These are phyloP conservation scores for Cataglyphis hispanica DNA, from an alignment of 1,140 invertebrate genomes.

Conservation along the genomic window DNA sequence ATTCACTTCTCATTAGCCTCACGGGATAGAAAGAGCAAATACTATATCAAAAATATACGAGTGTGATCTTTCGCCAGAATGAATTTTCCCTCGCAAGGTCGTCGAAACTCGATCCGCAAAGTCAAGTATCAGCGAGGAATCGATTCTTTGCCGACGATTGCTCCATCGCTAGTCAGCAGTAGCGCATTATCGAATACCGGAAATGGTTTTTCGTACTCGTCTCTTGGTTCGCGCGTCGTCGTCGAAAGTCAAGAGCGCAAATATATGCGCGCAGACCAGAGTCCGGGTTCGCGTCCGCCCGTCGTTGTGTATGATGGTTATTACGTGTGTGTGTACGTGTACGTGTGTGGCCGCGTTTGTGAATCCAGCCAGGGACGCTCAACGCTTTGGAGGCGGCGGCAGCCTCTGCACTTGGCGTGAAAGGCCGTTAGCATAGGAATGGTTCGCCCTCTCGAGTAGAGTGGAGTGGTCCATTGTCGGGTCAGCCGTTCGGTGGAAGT, in stretches of 20 bases:
- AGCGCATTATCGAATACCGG: slow-evolving; percentile 12
- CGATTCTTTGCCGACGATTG: slow-evolving; percentile 53
- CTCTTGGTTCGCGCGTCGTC: slow-evolving; percentile 39
- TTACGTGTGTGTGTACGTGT: neutral
- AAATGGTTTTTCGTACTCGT: slow-evolving; percentile 69
- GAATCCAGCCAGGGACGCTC: slow-evolving; percentile 28
- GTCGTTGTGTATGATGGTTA: neutral
- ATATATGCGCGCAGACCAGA: slow-evolving; percentile 52
- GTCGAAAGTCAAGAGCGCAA: slow-evolving; percentile 59
- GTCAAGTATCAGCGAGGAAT: slow-evolving; percentile 55
- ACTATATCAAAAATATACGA: neutral
- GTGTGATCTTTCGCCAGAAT: slow-evolving; percentile 9
- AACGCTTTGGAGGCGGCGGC: slow-evolving; percentile 68
- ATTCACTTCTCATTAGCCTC: slow-evolving; percentile 16
- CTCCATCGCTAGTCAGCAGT: slow-evolving; percentile 25
- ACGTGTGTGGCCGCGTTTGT: slow-evolving; percentile 23
- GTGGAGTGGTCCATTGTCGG: slow-evolving; percentile 84
- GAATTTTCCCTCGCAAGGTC: neutral
- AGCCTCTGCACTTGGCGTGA: slow-evolving; percentile 80
- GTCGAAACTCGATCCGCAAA: slow-evolving; percentile 51
- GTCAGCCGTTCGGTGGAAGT: slow-evolving; percentile 83
- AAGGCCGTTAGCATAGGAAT: slow-evolving; percentile 85
- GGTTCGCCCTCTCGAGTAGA: slow-evolving; percentile 77
- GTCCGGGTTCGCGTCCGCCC: neutral
- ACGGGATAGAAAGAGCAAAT: neutral